phyloP scores from a whole-genome alignment of 2,113 vertebrate species.

The Pithys albifrons region DNA sequence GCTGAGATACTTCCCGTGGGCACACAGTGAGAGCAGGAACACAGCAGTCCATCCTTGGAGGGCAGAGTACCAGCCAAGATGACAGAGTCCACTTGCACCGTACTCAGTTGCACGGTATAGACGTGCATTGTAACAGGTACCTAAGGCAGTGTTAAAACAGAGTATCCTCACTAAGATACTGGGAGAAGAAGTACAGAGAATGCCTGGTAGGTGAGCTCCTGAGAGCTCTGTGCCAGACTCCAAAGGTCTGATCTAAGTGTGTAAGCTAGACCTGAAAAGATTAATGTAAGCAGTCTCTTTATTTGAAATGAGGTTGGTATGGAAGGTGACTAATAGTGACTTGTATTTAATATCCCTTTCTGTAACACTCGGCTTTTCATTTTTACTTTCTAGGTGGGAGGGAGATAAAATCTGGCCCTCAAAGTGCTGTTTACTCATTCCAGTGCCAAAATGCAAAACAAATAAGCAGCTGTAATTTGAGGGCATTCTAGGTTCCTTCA shows the following conservation, averaged over 20 bases:
- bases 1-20: background rate
- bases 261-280: background rate
- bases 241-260: background rate
- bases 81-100: background rate
- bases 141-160: background rate
- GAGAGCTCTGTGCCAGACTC: background rate
- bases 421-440: background rate
- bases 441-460: background rate
- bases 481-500: background rate
- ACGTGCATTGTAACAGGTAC: background rate
- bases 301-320: background rate
- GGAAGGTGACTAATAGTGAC: background rate
- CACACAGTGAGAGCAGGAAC: background rate
- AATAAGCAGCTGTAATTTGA: background rate
- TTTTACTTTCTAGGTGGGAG: background rate
- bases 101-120: background rate
- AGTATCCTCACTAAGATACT: background rate
- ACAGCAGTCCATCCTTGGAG: fast-evolving
- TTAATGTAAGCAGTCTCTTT: background rate
- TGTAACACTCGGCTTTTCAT: background rate
- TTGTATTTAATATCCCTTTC: background rate
- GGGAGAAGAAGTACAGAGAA: background rate
- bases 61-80: background rate
- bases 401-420: background rate
- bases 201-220: background rate